Evolutionary conservation across 2,888 invertebrate genomes (phyloP).

Genomic region (Sinelater perroti): DNA sequence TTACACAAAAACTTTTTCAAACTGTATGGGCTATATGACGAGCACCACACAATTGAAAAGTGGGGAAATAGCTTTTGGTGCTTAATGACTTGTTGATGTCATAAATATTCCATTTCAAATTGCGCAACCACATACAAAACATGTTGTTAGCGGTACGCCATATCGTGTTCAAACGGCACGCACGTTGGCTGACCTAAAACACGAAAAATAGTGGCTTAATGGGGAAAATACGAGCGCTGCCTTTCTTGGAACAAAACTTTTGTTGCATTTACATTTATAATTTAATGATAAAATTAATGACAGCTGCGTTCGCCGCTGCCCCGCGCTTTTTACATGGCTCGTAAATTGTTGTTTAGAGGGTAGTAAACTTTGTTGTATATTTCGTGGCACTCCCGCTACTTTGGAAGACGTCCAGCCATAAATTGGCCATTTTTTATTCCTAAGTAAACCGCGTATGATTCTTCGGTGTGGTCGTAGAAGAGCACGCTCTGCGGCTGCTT

Average conservation of each 20-base stretch:
- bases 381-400: background rate
- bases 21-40: no score
- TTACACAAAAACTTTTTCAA: no score
- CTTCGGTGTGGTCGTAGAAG: no score
- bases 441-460: background rate
- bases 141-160: slow-evolving; percentile 38
- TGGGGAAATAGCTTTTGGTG: no score
- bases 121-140: slow-evolving; percentile 39
- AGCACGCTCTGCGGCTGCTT: no score
- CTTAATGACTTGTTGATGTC: slow-evolving; percentile 37
- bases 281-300: slow-evolving; percentile 30
- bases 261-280: slow-evolving; percentile 32
- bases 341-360: slow-evolving; percentile 24
- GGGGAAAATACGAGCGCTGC: slow-evolving; percentile 27
- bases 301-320: slow-evolving; percentile 18
- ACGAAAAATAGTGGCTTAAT: slow-evolving; percentile 35
- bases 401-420: background rate
- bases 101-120: slow-evolving; percentile 38
- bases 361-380: slow-evolving; percentile 13
- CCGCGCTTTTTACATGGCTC: slow-evolving; percentile 15
- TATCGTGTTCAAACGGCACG: slow-evolving; percentile 38
- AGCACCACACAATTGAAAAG: no score
- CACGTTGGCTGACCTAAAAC: slow-evolving; percentile 38
- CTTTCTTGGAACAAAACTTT: slow-evolving; percentile 29
- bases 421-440: background rate